A percentile compares a stretch with the other conserved stretches of the same genome.
Evolutionary conservation across 2,888 invertebrate genomes (phyloP).

Genomic region (Caenorhabditis panamensis): DNA sequence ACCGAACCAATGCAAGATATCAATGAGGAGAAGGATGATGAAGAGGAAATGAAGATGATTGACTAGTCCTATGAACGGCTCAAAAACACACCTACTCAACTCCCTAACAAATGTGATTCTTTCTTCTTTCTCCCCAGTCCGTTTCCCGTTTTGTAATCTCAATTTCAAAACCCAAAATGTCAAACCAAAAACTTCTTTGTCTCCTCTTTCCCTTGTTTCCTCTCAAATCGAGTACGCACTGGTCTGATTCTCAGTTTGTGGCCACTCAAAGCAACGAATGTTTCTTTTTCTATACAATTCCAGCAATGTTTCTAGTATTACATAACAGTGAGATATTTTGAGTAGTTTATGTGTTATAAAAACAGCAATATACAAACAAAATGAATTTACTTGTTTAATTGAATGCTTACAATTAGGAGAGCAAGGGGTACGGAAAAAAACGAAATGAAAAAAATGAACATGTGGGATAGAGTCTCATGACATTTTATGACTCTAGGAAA

Average conservation of each 20-base stretch:
- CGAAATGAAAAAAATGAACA: too few relatives aligned
- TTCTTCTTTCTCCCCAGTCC: neutral
- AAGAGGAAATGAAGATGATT: slow-evolving; percentile 25
- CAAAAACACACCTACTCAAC: neutral
- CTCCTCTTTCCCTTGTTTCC: neutral
- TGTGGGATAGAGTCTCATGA: too few relatives aligned
- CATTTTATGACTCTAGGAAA: too few relatives aligned
- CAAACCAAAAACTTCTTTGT: too few relatives aligned
- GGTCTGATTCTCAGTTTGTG: slow-evolving; percentile 22
- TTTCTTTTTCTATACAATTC: neutral
- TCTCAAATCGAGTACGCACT: slow-evolving; percentile 2
- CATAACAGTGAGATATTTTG: too few relatives aligned
- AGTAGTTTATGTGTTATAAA: too few relatives aligned
- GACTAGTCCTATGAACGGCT: neutral
- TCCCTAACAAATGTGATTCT: neutral
- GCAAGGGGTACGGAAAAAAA: too few relatives aligned
- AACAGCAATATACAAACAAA: too few relatives aligned
- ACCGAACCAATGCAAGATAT: slow-evolving; percentile 49
- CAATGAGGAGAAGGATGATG: slow-evolving; percentile 47
- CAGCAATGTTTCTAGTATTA: neutral
- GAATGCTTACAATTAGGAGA: too few relatives aligned
- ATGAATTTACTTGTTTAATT: too few relatives aligned
- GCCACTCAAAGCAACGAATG: slow-evolving; percentile 1
- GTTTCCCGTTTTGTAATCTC: neutral
- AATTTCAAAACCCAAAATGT: neutral